Percentiles rank a stretch among this genome's conserved stretches.
Evolutionary conservation across 2,888 invertebrate species (phyloP).

Genomic region (Galerucella nymphaeae): DNA sequence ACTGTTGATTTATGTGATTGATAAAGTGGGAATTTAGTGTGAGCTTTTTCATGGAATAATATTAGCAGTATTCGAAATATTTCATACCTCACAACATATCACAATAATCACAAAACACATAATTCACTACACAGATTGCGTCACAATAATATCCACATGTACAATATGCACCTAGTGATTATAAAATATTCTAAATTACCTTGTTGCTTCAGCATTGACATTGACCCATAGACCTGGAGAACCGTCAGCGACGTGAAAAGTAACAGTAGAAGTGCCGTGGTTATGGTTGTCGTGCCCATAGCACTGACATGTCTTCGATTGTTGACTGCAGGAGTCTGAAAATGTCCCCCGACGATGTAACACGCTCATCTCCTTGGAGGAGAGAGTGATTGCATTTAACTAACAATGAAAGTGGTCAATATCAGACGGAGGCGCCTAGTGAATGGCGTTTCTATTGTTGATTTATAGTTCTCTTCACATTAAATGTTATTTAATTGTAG

Average conservation of each 20-base stretch:
- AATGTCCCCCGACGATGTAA: conserved; percentile 40
- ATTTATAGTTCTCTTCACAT: neutral
- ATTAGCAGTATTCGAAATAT: neutral
- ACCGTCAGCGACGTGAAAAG: conserved; percentile 46
- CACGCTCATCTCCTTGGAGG: conserved; percentile 44
- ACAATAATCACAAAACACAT: neutral
- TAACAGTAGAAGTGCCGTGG: conserved; percentile 50
- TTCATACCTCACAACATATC: neutral
- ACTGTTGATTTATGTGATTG: no score
- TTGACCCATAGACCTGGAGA: conserved; percentile 55
- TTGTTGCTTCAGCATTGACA: conserved; percentile 55
- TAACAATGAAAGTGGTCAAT: conserved; percentile 60
- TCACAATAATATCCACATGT: conserved; percentile 26
- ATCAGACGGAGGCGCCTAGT: conserved; percentile 35
- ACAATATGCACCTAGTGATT: conserved; percentile 2
- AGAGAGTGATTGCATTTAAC: conserved; percentile 60
- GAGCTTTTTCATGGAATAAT: no score
- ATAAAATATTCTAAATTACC: conserved; percentile 52
- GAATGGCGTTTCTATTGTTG: conserved; percentile 3
- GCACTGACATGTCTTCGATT: conserved; percentile 55
- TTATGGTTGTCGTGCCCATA: conserved; percentile 53
- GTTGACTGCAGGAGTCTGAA: conserved; percentile 41
- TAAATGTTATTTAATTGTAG: neutral
- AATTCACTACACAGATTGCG: conserved; percentile 9
- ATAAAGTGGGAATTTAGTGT: no score